These are phyloP conservation scores for Dendroctonus valens DNA, from an alignment of 1,140 invertebrate species.

Conservation along the genomic window DNA sequence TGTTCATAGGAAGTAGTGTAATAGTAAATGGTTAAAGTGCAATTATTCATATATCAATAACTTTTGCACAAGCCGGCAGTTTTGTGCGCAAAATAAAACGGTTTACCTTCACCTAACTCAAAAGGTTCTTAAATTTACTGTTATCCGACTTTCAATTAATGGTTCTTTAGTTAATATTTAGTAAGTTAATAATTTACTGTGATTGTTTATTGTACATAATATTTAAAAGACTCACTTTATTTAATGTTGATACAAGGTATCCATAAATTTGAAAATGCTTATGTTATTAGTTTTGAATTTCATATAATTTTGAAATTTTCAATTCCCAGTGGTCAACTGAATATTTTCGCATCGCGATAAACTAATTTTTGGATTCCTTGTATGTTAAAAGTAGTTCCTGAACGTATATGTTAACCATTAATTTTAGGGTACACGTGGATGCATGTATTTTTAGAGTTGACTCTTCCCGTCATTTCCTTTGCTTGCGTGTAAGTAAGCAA, in stretches of 20 bases:
- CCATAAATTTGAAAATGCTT: not conserved
- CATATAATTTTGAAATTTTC: constrained; percentile 7
- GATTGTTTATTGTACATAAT: constrained; percentile 47
- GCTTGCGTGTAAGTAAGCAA: too few species aligned
- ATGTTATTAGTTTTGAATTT: not conserved
- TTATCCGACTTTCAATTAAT: not conserved
- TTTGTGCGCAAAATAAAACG: not conserved
- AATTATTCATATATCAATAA: not conserved
- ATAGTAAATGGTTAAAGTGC: not conserved
- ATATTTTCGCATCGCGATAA: not conserved
- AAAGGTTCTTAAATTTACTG: not conserved
- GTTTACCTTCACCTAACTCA: not conserved
- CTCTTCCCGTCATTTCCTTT: not conserved
- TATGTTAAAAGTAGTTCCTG: constrained; percentile 45
- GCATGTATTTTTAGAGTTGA: constrained; percentile 36
- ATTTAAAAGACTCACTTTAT: constrained; percentile 42
- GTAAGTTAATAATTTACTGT: constrained; percentile 45
- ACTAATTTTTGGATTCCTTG: constrained; percentile 12
- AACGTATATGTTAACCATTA: constrained; percentile 47
- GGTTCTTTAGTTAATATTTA: constrained; percentile 22
- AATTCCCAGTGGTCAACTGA: not conserved
- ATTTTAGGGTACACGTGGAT: constrained; percentile 40
- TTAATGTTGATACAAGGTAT: constrained; percentile 36
- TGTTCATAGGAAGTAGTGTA: not conserved
- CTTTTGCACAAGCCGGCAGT: not conserved